A percentile compares a stretch with the other conserved stretches of the same genome.
phyloP scores from a whole-genome alignment of 2,797 vertebrate species.

The Micropoecilia bifurca region DNA sequence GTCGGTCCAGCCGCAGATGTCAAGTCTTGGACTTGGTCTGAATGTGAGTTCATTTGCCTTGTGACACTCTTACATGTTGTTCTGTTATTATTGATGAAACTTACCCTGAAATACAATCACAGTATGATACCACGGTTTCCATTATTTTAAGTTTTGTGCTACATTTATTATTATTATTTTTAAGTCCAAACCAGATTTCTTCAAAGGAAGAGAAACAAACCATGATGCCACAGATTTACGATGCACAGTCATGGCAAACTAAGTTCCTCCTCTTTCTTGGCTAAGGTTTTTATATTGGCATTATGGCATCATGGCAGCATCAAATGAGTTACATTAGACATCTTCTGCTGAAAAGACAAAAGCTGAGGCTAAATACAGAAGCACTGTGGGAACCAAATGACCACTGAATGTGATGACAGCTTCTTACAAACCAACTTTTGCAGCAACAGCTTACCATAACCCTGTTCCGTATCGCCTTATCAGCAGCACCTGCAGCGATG shows the following conservation, averaged over 20 bases:
- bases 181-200: background rate
- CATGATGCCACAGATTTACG: background rate
- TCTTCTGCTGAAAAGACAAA: background rate
- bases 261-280: background rate
- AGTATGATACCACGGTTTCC: background rate
- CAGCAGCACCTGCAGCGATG: background rate
- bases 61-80: background rate
- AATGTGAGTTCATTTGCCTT: conserved; percentile 61
- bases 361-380: background rate
- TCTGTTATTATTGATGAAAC: background rate
- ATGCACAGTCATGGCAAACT: background rate
- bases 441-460: background rate
- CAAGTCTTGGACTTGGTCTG: conserved; percentile 62
- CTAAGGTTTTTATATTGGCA: background rate
- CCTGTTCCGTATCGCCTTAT: background rate
- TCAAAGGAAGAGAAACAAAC: background rate
- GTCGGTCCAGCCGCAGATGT: conserved; percentile 66
- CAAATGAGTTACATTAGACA: background rate
- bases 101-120: background rate
- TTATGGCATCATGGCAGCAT: background rate
- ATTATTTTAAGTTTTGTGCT: background rate
- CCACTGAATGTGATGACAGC: background rate
- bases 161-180: background rate
- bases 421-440: background rate
- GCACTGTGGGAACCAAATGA: conserved; percentile 2